A percentile compares a stretch with the other conserved stretches of the same genome.
These are phyloP conservation scores for Phainopepla nitens DNA, from an alignment of 2,113 vertebrate genomes.

Conservation along the genomic window DNA sequence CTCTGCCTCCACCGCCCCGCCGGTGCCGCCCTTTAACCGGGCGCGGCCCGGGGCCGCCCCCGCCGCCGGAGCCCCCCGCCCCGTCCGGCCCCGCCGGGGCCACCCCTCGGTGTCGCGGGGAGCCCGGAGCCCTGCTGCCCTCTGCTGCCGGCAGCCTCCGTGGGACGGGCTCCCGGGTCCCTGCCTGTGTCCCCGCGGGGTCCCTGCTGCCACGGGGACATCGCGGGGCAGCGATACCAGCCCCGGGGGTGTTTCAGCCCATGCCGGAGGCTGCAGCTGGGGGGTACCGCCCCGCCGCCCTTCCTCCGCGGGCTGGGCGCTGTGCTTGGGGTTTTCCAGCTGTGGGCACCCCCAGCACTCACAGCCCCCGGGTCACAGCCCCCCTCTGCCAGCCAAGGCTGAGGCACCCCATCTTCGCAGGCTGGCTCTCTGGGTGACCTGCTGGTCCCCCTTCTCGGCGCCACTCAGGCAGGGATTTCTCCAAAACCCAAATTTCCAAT, in stretches of 20 bases:
- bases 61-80: not conserved
- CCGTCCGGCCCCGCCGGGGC: not conserved
- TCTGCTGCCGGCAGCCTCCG: not conserved
- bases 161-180: rapidly evolving
- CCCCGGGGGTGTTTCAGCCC: too few relatives aligned
- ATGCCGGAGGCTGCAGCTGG: not conserved
- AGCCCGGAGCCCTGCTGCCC: conserved; percentile 17
- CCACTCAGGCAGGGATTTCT: rapidly evolving
- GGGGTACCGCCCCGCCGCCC: not conserved
- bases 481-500: rapidly evolving
- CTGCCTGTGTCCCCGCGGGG: too few relatives aligned
- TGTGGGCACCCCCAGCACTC: not conserved
- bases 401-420: rapidly evolving
- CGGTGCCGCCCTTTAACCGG: not conserved
- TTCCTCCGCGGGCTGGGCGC: not conserved
- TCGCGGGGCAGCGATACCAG: rapidly evolving
- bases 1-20: not conserved
- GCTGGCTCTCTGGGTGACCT: rapidly evolving
- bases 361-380: not conserved
- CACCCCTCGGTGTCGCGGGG: not conserved
- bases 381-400: not conserved
- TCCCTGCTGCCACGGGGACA: rapidly evolving
- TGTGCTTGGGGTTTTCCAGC: rapidly evolving
- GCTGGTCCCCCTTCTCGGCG: not conserved
- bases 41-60: not conserved